These are phyloP conservation scores for Clinocottus analis DNA, from an alignment of 2,113 vertebrate species.

Conservation along the genomic window DNA sequence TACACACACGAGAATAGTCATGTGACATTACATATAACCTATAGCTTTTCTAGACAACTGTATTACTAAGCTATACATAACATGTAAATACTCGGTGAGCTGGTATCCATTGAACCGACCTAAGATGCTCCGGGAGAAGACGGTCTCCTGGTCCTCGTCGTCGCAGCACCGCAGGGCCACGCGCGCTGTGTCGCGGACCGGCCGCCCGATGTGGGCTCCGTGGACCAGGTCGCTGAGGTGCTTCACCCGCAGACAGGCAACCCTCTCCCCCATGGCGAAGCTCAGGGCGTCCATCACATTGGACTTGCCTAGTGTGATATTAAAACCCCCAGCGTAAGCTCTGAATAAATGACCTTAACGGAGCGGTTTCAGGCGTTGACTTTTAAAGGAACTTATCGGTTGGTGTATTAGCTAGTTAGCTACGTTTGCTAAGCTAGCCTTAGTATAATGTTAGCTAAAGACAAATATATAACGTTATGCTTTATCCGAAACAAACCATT, in stretches of 20 bases:
- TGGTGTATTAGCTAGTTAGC: too few relatives aligned
- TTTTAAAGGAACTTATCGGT: too few relatives aligned
- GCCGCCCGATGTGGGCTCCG: conserved; percentile 90
- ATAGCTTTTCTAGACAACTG: neutral
- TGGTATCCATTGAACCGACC: conserved; percentile 73
- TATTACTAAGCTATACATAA: neutral
- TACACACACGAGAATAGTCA: neutral
- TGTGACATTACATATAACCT: neutral
- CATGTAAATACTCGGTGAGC: neutral
- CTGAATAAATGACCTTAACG: neutral
- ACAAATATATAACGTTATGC: neutral
- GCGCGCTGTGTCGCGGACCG: conserved; percentile 83
- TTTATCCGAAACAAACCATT: neutral
- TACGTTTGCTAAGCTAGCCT: neutral
- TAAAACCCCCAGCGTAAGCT: neutral
- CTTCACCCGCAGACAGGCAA: conserved; percentile 87
- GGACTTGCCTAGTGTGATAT: conserved; percentile 87
- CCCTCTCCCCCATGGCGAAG: conserved; percentile 91
- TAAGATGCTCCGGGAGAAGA: conserved; percentile 86
- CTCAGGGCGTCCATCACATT: conserved; percentile 97
- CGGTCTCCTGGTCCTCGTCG: conserved; percentile 82
- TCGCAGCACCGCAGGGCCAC: conserved; percentile 86
- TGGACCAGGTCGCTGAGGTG: conserved; percentile 89
- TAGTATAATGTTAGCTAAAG: neutral
- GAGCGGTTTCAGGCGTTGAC: too few relatives aligned